phyloP scores from a whole-genome alignment of 1,140 invertebrate genomes.

The Chironomus tepperi region DNA sequence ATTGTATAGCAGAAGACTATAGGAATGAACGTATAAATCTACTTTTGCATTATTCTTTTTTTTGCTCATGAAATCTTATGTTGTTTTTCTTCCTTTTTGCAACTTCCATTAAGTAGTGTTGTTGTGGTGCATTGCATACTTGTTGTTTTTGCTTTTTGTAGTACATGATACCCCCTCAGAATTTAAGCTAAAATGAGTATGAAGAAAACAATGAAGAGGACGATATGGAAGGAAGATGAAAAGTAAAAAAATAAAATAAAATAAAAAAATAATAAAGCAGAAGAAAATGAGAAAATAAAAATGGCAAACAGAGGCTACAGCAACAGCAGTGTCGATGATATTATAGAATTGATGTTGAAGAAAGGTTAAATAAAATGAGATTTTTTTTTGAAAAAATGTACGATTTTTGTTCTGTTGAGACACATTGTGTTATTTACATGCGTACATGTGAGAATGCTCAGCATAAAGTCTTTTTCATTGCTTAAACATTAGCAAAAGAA shows the following conservation, averaged over 20 bases:
- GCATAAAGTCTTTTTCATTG: too few relatives aligned
- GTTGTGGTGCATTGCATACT: background rate
- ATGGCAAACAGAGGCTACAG: slow-evolving; percentile 4
- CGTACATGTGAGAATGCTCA: too few relatives aligned
- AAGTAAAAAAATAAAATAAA: too few relatives aligned
- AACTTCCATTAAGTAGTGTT: background rate
- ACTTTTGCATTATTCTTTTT: background rate
- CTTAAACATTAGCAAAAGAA: too few relatives aligned
- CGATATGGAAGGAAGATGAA: background rate
- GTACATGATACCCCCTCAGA: background rate
- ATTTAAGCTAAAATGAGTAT: background rate
- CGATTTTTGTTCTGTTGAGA: too few relatives aligned
- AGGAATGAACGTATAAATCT: background rate
- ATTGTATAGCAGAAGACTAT: too few relatives aligned
- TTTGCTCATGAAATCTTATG: background rate
- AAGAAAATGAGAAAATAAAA: background rate
- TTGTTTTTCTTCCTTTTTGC: background rate
- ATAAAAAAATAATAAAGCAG: too few relatives aligned
- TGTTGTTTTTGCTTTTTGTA: background rate
- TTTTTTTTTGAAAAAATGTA: background rate
- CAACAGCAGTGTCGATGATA: background rate
- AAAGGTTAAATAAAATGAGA: background rate
- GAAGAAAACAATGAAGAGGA: background rate
- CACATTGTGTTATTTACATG: too few relatives aligned
- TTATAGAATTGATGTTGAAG: background rate